A percentile compares a stretch with the other conserved stretches of the same genome.
Evolutionary conservation across 1,140 invertebrate species (phyloP).

Genomic region (Conus ventricosus): DNA sequence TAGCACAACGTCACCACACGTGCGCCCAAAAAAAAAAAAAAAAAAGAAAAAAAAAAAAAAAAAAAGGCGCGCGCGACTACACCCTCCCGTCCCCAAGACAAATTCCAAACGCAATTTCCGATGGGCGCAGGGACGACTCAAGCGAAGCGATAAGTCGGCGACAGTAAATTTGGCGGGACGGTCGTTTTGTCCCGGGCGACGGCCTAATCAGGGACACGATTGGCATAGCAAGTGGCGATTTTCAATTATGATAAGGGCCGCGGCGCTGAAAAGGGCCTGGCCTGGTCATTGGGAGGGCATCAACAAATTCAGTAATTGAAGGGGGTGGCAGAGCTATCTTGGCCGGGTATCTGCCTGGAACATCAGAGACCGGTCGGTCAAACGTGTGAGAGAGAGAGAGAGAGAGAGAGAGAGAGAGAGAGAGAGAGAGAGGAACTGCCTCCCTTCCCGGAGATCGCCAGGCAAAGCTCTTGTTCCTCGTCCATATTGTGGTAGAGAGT

Average conservation of each 20-base stretch:
- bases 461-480: background rate
- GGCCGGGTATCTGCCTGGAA: background rate
- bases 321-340: constrained; percentile 6
- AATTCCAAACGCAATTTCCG: constrained; percentile 40
- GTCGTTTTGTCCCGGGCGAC: constrained; percentile 25
- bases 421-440: background rate
- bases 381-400: background rate
- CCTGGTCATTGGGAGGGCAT: constrained; percentile 22
- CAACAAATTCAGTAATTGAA: constrained; percentile 42
- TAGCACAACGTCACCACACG: background rate
- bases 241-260: constrained; percentile 35
- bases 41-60: background rate
- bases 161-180: constrained; percentile 17
- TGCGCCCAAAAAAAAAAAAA: background rate
- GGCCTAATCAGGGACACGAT: constrained; percentile 37
- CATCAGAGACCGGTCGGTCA: background rate
- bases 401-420: background rate
- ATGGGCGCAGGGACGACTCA: constrained; percentile 26
- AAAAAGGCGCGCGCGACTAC: background rate
- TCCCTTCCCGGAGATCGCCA: background rate
- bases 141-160: constrained; percentile 33
- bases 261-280: background rate
- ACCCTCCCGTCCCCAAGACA: constrained; percentile 21
- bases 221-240: constrained; percentile 38
- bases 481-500: background rate